Percentiles rank a stretch among this genome's conserved stretches.
Conservation (phyloP, 2,113 vertebrate species). For the Rhadina sibilatrix region DNA sequence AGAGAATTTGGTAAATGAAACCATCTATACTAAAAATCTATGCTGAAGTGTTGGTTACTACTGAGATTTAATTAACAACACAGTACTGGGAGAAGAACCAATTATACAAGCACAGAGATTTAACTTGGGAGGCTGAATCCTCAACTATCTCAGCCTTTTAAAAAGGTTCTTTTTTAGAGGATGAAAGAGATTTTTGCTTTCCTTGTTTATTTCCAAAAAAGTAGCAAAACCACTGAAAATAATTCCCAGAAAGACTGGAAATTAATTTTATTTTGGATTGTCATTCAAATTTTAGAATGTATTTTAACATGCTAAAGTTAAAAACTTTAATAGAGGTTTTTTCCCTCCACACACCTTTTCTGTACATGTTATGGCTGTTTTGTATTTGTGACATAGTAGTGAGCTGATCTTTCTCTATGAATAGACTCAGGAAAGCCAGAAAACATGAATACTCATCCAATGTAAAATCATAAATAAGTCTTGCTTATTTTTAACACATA, state of each 20-base stretch:
- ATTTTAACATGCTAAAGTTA: background rate
- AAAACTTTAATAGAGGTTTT: background rate
- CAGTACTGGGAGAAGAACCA: background rate
- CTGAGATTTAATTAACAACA: conserved; percentile 25
- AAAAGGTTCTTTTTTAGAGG: background rate
- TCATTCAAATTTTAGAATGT: background rate
- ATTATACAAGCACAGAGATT: background rate
- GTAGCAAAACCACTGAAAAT: background rate
- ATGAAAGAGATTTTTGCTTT: background rate
- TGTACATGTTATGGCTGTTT: background rate
- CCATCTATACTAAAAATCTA: background rate
- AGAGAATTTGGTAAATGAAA: background rate
- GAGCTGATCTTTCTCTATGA: background rate
- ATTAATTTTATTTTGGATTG: background rate
- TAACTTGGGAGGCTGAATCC: background rate
- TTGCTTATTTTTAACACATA: background rate
- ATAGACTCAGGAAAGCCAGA: background rate
- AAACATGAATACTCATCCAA: background rate
- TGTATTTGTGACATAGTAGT: background rate
- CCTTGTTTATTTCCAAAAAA: background rate
- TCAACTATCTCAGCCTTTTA: background rate
- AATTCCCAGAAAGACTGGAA: background rate
- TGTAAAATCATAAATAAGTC: background rate
- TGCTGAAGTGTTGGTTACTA: background rate
- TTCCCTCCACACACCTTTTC: background rate